A percentile compares a stretch with the other conserved stretches of the same genome.
Conservation (phyloP, 1,140 invertebrate genomes). For the Leptinotarsa undecemlineata region DNA sequence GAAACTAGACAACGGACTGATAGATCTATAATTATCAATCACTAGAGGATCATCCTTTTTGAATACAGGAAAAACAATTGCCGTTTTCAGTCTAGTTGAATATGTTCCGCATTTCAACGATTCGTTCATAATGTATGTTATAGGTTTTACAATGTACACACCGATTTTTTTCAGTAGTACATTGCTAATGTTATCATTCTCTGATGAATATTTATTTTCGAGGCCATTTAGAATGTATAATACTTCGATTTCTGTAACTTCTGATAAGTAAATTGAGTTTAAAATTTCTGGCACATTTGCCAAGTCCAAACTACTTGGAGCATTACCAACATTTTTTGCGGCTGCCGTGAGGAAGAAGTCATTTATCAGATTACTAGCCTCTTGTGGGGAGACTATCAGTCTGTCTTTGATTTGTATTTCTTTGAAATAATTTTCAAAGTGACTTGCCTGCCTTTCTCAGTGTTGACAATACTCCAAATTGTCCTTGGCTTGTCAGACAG, state of each 20-base stretch:
- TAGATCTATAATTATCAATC: conserved; percentile 15
- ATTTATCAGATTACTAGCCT: conserved; percentile 2
- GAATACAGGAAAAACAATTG: conserved; percentile 8
- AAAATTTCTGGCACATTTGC: background rate
- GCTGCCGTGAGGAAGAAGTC: background rate
- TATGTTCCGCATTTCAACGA: conserved; percentile 12
- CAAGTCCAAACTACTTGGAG: background rate
- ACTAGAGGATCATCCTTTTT: too few species aligned
- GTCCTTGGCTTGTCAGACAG: background rate
- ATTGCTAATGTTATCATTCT: conserved; percentile 2
- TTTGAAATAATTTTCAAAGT: background rate
- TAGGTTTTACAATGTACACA: background rate
- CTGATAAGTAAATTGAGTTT: background rate
- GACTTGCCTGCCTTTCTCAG: conserved; percentile 1
- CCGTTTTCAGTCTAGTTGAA: conserved; percentile 17
- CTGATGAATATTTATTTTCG: conserved; percentile 20
- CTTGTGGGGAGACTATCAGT: background rate
- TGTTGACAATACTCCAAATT: background rate
- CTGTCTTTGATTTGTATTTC: background rate
- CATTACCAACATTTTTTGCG: background rate
- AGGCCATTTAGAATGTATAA: background rate
- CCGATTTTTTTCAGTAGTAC: conserved; percentile 16
- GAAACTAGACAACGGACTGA: conserved; percentile 11
- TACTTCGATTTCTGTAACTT: conserved; percentile 9
- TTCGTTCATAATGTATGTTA: conserved; percentile 11